These are phyloP conservation scores for Hypolimnas misippus DNA, from an alignment of 2,888 invertebrate genomes.

Conservation along the genomic window DNA sequence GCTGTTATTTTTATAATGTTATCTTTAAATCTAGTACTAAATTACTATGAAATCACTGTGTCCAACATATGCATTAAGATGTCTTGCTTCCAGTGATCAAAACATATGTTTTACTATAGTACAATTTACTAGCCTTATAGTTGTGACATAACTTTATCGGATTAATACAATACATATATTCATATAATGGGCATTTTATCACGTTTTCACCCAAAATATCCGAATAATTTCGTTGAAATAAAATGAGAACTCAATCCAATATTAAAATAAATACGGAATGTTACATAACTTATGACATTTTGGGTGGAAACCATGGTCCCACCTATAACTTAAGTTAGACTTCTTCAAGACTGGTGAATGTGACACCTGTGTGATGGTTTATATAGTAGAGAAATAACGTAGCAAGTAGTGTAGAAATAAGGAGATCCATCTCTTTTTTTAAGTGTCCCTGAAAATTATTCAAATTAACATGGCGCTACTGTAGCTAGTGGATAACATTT, in stretches of 20 bases:
- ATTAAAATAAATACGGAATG: background rate
- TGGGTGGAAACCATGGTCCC: slow-evolving; percentile 3
- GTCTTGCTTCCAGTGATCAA: slow-evolving; percentile 35
- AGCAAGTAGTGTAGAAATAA: background rate
- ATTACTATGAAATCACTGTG: slow-evolving; percentile 43
- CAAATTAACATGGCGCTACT: no score
- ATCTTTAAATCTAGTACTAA: slow-evolving; percentile 46
- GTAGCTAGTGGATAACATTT: no score
- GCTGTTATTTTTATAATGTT: slow-evolving; percentile 52
- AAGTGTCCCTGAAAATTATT: no score
- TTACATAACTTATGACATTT: background rate
- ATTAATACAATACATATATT: slow-evolving; percentile 10
- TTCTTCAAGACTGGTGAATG: slow-evolving; percentile 57
- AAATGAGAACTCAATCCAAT: no score
- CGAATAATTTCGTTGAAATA: background rate
- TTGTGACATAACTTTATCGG: slow-evolving; percentile 14
- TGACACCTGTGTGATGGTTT: background rate
- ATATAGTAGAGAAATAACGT: background rate
- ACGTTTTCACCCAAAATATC: background rate
- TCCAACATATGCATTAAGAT: slow-evolving; percentile 24
- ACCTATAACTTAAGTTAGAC: slow-evolving; percentile 14
- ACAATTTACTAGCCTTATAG: slow-evolving; percentile 75
- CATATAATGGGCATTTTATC: slow-evolving; percentile 9
- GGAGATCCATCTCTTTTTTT: no score
- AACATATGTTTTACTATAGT: slow-evolving; percentile 64